Conservation (phyloP, 2,888 invertebrate species). For the Helleia helle region DNA sequence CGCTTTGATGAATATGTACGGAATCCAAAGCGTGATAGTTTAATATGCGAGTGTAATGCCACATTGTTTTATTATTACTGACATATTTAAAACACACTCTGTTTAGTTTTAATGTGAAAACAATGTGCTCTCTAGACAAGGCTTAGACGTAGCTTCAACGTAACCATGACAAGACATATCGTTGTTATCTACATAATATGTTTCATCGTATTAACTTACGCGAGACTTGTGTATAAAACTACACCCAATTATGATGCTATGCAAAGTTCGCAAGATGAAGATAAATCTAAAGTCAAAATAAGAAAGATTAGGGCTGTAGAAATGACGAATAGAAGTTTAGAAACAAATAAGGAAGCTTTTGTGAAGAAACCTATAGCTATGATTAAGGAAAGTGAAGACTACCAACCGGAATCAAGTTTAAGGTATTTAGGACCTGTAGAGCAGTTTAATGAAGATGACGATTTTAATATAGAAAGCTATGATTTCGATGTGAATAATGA, state of each 20-base stretch:
- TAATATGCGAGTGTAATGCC: no score
- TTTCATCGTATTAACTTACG: conserved; percentile 5
- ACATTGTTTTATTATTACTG: conserved; percentile 35
- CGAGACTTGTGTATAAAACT: conserved; percentile 10
- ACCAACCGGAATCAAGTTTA: no score
- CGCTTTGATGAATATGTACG: no score
- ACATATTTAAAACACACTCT: conserved; percentile 45
- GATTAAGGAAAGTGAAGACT: no score
- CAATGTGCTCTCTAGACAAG: conserved; percentile 35
- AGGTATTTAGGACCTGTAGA: no score
- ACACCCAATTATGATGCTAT: neutral
- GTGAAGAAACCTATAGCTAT: conserved; percentile 55
- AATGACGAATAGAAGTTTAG: no score
- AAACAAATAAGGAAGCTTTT: no score
- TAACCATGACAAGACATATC: conserved; percentile 16
- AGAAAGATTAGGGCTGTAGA: neutral
- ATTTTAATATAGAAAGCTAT: no score
- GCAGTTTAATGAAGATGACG: no score
- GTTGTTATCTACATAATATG: conserved; percentile 10
- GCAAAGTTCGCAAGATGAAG: neutral
- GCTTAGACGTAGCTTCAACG: conserved; percentile 9
- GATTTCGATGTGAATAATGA: no score
- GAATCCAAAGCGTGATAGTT: no score
- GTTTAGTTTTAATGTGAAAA: conserved; percentile 42
- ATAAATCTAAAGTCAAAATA: neutral